These are phyloP conservation scores for Watsonalla cultraria DNA, from an alignment of 2,888 invertebrate species.

Conservation along the genomic window DNA sequence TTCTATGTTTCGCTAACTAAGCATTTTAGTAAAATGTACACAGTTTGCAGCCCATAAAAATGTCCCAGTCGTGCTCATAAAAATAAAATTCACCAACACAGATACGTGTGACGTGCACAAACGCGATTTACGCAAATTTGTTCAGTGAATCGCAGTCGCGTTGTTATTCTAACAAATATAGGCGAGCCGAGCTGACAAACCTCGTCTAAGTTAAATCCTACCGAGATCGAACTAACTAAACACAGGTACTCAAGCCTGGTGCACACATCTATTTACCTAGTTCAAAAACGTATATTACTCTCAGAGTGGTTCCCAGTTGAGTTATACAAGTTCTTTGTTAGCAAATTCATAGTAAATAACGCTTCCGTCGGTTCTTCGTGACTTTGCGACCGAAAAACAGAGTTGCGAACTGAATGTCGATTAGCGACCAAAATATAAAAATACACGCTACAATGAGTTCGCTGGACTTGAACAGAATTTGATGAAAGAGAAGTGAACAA, in stretches of 20 bases:
- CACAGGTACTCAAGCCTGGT: slow-evolving; percentile 2
- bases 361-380: too few species aligned
- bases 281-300: not conserved
- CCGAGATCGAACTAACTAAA: slow-evolving; percentile 12
- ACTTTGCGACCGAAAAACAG: not conserved
- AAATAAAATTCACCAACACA: slow-evolving; percentile 39
- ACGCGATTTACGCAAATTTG: slow-evolving; percentile 49
- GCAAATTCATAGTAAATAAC: too few species aligned
- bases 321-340: too few species aligned
- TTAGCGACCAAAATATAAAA: not conserved
- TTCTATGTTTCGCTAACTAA: slow-evolving; percentile 25
- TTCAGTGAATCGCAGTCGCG: slow-evolving; percentile 46
- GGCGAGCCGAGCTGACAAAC: slow-evolving; percentile 23
- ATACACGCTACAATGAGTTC: not conserved
- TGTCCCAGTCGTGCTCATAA: slow-evolving; percentile 30
- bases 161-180: slow-evolving; percentile 36
- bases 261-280: not conserved
- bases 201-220: slow-evolving; percentile 30
- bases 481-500: too few species aligned
- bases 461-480: not conserved
- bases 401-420: not conserved
- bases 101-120: slow-evolving; percentile 40
- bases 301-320: too few species aligned
- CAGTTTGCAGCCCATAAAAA: slow-evolving; percentile 33
- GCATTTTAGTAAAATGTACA: slow-evolving; percentile 23